phyloP scores from a whole-genome alignment of 2,113 vertebrate species.

The Camelus dromedarius region DNA sequence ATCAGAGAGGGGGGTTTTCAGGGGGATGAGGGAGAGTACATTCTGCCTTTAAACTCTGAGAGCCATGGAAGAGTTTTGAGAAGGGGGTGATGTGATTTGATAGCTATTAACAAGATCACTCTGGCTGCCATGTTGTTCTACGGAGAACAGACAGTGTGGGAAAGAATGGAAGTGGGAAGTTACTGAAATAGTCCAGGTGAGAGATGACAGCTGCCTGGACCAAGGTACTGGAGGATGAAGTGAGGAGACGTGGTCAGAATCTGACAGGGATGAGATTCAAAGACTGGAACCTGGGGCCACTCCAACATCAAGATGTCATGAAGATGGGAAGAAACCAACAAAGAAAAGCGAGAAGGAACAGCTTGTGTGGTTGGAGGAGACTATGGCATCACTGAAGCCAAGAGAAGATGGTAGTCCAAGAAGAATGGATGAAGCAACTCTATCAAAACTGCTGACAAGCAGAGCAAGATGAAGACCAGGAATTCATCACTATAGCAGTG shows the following conservation, averaged over 20 bases:
- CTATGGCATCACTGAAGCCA: background rate
- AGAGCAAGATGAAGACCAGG: background rate
- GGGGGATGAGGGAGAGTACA: background rate
- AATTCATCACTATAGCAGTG: background rate
- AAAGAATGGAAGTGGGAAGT: background rate
- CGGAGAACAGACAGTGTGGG: background rate
- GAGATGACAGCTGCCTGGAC: background rate
- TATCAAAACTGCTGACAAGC: background rate
- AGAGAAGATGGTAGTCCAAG: background rate
- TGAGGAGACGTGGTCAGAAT: background rate
- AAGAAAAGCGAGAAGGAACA: background rate
- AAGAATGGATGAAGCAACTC: background rate
- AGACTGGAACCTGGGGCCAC: background rate
- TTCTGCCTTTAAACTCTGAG: background rate
- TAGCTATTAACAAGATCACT: background rate
- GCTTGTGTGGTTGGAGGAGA: background rate
- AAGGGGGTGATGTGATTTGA: background rate
- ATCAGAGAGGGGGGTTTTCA: background rate
- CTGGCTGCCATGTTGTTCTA: background rate
- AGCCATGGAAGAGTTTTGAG: background rate
- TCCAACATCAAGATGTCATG: background rate
- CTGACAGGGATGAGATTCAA: background rate
- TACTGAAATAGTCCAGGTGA: background rate
- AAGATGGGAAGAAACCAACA: background rate
- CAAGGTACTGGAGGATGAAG: background rate